Evolutionary conservation across 2,113 vertebrate species (phyloP).

Genomic region (Aphelocoma coerulescens): DNA sequence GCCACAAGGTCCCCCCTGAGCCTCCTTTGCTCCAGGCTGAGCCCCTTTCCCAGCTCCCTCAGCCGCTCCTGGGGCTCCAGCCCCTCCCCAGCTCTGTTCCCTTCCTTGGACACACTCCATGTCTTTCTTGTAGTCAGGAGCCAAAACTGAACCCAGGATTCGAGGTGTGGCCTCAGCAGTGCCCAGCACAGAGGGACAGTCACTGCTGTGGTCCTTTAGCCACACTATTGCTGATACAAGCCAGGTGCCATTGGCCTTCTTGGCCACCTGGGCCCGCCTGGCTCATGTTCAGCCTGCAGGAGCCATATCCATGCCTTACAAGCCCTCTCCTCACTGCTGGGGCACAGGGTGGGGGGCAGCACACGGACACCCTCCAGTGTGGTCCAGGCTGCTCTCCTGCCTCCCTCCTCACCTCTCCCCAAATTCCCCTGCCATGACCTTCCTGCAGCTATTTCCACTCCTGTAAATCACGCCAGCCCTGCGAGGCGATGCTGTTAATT

Average conservation of each 20-base stretch:
- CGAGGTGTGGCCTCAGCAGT: not conserved
- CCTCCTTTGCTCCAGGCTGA: not conserved
- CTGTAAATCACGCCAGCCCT: not conserved
- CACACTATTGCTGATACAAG: not conserved
- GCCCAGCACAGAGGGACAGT: not conserved
- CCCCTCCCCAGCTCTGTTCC: not conserved
- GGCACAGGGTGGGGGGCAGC: not conserved
- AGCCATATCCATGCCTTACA: not conserved
- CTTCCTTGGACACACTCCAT: not conserved
- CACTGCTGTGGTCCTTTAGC: not conserved
- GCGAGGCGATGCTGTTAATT: not conserved
- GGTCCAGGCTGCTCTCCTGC: not conserved
- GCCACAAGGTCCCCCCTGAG: not conserved
- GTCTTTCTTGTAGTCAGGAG: not conserved
- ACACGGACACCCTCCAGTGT: accelerated
- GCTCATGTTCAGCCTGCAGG: not conserved
- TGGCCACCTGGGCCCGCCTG: not conserved
- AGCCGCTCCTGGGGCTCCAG: not conserved
- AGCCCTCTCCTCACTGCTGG: not conserved
- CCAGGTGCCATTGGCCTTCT: not conserved
- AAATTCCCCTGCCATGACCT: not conserved
- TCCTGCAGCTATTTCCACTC: not conserved
- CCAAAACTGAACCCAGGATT: not conserved
- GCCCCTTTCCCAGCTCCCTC: not conserved
- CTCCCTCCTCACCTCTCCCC: not conserved